Evolutionary conservation across 2,113 vertebrate species (phyloP).

Genomic region (Oryctolagus cuniculus): DNA sequence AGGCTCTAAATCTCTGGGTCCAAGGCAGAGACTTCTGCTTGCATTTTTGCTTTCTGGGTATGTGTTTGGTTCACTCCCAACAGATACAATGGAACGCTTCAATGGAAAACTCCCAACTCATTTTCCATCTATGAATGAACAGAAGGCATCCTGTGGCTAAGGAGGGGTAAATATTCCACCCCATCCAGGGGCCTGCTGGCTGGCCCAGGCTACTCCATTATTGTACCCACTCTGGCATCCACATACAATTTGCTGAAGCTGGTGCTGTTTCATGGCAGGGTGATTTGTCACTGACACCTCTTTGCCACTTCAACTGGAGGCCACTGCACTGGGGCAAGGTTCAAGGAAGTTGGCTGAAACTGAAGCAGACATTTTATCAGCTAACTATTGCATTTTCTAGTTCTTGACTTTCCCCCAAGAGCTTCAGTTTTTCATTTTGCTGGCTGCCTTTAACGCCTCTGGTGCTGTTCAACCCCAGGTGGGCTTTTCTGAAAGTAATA

Average conservation of each 20-base stretch:
- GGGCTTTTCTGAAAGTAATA: slow-evolving; percentile 53
- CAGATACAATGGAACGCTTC: slow-evolving; percentile 82
- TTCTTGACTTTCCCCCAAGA: slow-evolving; percentile 73
- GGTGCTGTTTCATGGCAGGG: slow-evolving; percentile 72
- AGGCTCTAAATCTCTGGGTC: background rate
- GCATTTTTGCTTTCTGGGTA: background rate
- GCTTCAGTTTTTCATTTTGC: slow-evolving; percentile 70
- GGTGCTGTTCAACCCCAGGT: background rate
- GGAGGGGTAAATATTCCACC: slow-evolving; percentile 57
- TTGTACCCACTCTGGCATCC: slow-evolving; percentile 47
- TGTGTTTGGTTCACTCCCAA: slow-evolving; percentile 66
- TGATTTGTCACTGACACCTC: slow-evolving; percentile 80
- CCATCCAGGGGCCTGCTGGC: slow-evolving; percentile 48
- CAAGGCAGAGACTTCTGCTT: background rate
- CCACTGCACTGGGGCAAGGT: slow-evolving; percentile 65
- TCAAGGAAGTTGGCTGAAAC: slow-evolving; percentile 76
- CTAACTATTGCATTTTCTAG: slow-evolving; percentile 71
- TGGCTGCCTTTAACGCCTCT: slow-evolving; percentile 59
- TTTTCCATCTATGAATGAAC: slow-evolving; percentile 84
- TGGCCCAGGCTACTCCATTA: background rate
- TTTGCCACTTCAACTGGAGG: slow-evolving; percentile 72
- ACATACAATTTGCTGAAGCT: slow-evolving; percentile 72
- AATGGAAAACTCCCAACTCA: slow-evolving; percentile 82
- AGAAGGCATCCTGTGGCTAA: slow-evolving; percentile 71
- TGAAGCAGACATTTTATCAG: slow-evolving; percentile 72